A percentile compares a stretch with the other conserved stretches of the same genome.
These are phyloP conservation scores for Trachelus tabidus DNA, from an alignment of 2,888 invertebrate genomes.

Conservation along the genomic window DNA sequence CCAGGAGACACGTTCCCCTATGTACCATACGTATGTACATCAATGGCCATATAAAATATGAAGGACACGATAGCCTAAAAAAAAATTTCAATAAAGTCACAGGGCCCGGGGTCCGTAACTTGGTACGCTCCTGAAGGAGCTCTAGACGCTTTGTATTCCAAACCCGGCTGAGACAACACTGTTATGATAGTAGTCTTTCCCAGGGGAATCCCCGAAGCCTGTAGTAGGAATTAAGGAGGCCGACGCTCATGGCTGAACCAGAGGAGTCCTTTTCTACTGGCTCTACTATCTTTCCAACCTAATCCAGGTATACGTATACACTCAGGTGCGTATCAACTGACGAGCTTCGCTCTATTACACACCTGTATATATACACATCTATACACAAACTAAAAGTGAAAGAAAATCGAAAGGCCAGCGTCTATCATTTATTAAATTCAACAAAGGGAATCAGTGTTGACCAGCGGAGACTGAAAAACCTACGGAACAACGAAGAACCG, in stretches of 20 bases:
- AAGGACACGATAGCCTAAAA: neutral
- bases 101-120: constrained; percentile 17
- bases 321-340: neutral
- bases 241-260: neutral
- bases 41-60: neutral
- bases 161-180: constrained; percentile 53
- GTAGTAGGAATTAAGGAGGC: neutral
- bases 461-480: neutral
- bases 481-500: neutral
- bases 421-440: neutral
- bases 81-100: neutral
- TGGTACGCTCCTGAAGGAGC: constrained; percentile 33
- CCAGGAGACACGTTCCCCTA: too few relatives aligned
- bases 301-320: too few relatives aligned
- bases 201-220: constrained; percentile 32
- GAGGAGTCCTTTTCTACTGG: neutral
- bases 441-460: neutral
- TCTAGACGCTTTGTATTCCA: constrained; percentile 55
- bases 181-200: constrained; percentile 55
- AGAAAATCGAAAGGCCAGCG: neutral
- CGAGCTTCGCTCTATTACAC: neutral
- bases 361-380: too few relatives aligned
- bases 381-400: too few relatives aligned
- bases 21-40: neutral
- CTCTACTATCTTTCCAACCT: neutral